Evolutionary conservation across 30 jellyfish, hydroid and myxozoan genomes (phyloP).

Genomic region (Hydractinia echinata): DNA sequence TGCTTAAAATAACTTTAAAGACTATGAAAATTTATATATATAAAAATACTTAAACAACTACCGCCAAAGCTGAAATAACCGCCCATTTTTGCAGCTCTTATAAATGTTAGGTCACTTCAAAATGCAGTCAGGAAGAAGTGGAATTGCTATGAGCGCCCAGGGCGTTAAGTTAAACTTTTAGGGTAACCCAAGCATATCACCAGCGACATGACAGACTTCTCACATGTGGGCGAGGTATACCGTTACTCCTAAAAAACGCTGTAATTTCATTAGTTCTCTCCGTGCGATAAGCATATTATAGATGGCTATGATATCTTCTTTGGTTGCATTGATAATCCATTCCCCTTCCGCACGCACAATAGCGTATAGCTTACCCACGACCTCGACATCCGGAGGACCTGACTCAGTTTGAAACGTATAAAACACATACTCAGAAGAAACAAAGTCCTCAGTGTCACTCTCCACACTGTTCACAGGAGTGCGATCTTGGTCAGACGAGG

Average conservation of each 20-base stretch:
- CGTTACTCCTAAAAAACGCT: neutral
- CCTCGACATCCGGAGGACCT: neutral
- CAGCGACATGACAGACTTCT: neutral
- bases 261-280: neutral
- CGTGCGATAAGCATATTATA: neutral
- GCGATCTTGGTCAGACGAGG: neutral
- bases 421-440: neutral
- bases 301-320: neutral
- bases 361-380: neutral
- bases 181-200: neutral
- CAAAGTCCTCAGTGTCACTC: neutral
- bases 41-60: too few species aligned
- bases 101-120: too few species aligned
- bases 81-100: too few species aligned
- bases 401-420: neutral
- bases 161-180: too few species aligned
- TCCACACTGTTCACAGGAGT: too few species aligned
- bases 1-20: too few species aligned
- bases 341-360: neutral
- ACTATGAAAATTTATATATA: too few species aligned
- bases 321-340: neutral
- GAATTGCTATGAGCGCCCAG: too few species aligned
- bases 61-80: too few species aligned
- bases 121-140: too few species aligned
- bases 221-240: neutral